These are phyloP conservation scores for Ceuthmochares aereus DNA, from an alignment of 2,113 vertebrate genomes.

Conservation along the genomic window DNA sequence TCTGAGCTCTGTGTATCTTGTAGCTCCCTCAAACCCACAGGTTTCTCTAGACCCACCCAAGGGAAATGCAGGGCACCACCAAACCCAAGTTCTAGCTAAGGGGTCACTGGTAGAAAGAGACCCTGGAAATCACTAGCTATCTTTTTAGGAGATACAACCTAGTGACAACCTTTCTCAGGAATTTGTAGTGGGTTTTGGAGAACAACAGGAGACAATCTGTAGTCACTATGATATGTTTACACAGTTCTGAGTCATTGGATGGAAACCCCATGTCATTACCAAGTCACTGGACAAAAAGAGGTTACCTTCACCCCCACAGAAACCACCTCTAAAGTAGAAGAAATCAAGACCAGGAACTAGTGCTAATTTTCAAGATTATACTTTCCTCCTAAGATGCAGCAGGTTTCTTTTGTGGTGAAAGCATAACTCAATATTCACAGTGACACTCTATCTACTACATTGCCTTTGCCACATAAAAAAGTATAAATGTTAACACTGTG, in stretches of 20 bases:
- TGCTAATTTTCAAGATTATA: background rate
- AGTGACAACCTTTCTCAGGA: background rate
- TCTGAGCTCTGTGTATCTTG: background rate
- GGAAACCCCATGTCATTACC: background rate
- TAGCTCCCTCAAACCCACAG: background rate
- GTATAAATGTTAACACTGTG: background rate
- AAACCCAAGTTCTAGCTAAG: background rate
- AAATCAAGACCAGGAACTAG: background rate
- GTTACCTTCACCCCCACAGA: background rate
- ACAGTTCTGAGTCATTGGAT: background rate
- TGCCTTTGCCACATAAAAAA: background rate
- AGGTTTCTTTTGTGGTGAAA: background rate
- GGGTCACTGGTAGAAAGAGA: background rate
- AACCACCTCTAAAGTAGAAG: background rate
- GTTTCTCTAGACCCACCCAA: too few relatives aligned
- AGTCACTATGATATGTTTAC: background rate
- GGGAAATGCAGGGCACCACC: rapidly evolving
- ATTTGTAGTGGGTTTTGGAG: background rate
- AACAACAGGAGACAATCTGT: background rate
- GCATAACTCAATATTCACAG: background rate
- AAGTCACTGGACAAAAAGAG: background rate
- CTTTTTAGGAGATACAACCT: background rate
- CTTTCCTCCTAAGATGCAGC: background rate
- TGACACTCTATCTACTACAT: background rate
- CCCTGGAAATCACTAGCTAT: background rate